Conservation (phyloP, 2,113 vertebrate genomes). For the Carassius carassius region DNA sequence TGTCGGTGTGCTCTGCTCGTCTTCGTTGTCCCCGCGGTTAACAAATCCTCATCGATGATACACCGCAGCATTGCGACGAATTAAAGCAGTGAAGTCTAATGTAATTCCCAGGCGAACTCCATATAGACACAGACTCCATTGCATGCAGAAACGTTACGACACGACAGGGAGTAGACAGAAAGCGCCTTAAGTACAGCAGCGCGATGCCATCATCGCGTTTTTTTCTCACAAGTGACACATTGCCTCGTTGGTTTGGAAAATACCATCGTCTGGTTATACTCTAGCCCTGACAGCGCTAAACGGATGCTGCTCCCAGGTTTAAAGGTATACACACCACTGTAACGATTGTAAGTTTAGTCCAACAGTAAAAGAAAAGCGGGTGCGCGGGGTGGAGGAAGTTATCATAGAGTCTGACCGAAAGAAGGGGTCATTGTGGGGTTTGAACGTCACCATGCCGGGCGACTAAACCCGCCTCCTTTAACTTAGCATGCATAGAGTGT, state of each 20-base stretch:
- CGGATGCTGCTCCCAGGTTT: neutral
- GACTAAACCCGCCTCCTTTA: slow-evolving; percentile 11
- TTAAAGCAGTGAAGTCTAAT: neutral
- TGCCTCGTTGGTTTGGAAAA: slow-evolving; percentile 12
- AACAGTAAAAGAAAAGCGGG: slow-evolving; percentile 22
- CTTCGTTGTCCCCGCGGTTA: neutral
- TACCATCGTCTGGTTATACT: slow-evolving; percentile 13
- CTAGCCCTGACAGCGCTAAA: neutral
- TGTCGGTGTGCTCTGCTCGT: slow-evolving; percentile 25
- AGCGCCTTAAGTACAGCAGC: neutral
- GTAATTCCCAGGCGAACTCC: slow-evolving; percentile 5
- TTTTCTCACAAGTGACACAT: slow-evolving; percentile 44
- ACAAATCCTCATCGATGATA: slow-evolving; percentile 17
- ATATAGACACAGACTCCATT: slow-evolving; percentile 30
- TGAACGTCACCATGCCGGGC: slow-evolving; percentile 18
- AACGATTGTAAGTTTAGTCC: neutral
- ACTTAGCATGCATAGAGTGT: neutral
- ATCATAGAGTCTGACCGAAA: slow-evolving; percentile 43
- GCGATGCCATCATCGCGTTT: slow-evolving; percentile 42
- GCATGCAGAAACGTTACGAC: neutral
- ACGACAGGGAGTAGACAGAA: neutral
- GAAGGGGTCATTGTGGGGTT: slow-evolving; percentile 19
- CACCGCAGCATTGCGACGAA: slow-evolving; percentile 11
- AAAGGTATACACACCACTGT: neutral
- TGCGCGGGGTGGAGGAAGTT: slow-evolving; percentile 31